Base-by-base conservation (phyloP, 1,140 invertebrate genomes). In the Glossosoma conforme region DNA sequence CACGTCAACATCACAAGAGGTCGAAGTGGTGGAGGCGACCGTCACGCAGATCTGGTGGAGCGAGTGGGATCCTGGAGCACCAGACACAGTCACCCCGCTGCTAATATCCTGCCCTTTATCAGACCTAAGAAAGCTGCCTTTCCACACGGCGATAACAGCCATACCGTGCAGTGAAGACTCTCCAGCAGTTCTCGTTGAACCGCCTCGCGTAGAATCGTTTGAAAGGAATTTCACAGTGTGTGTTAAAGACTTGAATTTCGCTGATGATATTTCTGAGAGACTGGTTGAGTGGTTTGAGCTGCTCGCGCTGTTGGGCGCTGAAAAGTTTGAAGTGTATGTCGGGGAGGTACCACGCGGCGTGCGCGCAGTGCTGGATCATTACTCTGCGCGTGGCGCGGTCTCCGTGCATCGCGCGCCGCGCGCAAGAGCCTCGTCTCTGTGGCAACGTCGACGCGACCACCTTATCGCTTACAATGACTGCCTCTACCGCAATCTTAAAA, bases 401-500 rank as follows among this genome's bases (percentile, higher is more conserved):
- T 74, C 78, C 62, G 70, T 78, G 58, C 72, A 72, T 36, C 57
- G 80, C 28, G 74, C 76, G 54, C 67, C 84, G 51, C 67, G 68
- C 62, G 66, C 65, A 1, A 65, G 74, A 41, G 66, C 75, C 10
- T 60, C 63, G 35, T 67, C 80, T 56, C 62, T 83, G 9, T 86
- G 84, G 81, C 83, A 85, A 55, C 79, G 84, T 53, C 69, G 85
- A 50, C 70, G 82, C 53, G 77, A 84, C 67, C 85, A 87, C 62
- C 66, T 87, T 24, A 70, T 87, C 44, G 77, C 84, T 0, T 88
- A 87, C 62, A 88, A 88, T 62, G 84, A 87, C 53, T 84, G 82
- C 52, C 78, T 87, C 37, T 87, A 88, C 62, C 77, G 81, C 58
- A 84, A 82, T 65, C 62, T 85, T 20, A 61, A 77, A 46, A 74